These are phyloP conservation scores for Diprion similis DNA, from an alignment of 1,140 invertebrate species.

Conservation along the genomic window DNA sequence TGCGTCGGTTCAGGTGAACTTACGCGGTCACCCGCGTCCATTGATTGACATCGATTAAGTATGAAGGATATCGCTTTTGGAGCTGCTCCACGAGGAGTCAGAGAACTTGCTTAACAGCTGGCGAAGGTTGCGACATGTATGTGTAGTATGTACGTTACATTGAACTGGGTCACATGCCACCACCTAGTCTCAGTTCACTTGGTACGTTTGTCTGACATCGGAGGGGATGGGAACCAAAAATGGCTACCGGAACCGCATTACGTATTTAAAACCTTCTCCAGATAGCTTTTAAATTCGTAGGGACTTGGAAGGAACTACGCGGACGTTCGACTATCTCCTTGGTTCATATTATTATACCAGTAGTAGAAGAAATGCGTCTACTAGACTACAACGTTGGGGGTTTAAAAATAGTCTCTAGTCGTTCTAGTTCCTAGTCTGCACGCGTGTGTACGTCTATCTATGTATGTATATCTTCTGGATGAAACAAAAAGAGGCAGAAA, in stretches of 20 bases:
- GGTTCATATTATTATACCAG: no score
- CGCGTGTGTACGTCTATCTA: no score
- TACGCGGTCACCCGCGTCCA: not conserved
- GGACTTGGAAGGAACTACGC: no score
- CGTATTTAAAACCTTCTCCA: not conserved
- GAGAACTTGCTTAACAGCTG: not conserved
- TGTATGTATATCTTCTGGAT: no score
- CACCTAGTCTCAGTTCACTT: no score
- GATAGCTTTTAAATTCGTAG: not conserved
- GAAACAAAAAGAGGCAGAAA: no score
- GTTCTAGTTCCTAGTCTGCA: not conserved
- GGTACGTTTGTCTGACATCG: no score
- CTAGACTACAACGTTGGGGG: not conserved
- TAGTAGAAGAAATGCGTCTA: not conserved
- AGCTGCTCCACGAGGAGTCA: no score
- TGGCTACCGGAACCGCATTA: not conserved
- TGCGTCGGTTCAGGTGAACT: not conserved
- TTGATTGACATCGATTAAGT: no score
- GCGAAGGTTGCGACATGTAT: not conserved
- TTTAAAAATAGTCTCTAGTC: not conserved
- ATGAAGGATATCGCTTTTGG: no score
- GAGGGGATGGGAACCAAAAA: no score
- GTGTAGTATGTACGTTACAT: not conserved
- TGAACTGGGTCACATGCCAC: not conserved
- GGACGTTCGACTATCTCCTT: no score